Percentiles rank a stretch among this genome's conserved stretches.
Evolutionary conservation across 1,140 invertebrate genomes (phyloP).

Genomic region (Halesus radiatus): DNA sequence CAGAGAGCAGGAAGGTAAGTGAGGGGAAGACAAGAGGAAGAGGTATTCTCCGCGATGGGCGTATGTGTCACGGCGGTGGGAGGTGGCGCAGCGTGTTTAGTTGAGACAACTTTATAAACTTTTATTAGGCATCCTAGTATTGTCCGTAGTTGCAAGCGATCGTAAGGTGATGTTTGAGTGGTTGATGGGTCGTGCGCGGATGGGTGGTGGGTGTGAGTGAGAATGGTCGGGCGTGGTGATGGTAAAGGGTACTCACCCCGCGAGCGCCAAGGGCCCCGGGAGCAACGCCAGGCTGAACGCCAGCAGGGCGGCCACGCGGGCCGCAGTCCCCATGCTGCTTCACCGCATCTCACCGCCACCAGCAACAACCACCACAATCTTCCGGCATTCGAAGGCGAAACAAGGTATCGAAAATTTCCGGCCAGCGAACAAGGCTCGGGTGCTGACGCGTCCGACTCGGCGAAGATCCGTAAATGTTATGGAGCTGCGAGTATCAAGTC

Average conservation of each 20-base stretch:
- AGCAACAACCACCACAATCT: conserved; percentile 27
- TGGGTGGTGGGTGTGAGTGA: neutral
- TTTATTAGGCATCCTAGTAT: too few relatives aligned
- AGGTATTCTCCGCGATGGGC: too few relatives aligned
- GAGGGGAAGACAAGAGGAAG: too few relatives aligned
- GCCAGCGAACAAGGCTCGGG: conserved; percentile 15
- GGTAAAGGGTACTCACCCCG: conserved; percentile 64
- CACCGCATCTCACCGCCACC: conserved; percentile 52
- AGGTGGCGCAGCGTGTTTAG: too few relatives aligned
- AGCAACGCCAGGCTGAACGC: conserved; percentile 67
- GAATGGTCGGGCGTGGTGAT: conserved; percentile 9
- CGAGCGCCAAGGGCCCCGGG: conserved; percentile 68
- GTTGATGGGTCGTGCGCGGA: neutral
- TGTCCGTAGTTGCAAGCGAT: too few relatives aligned
- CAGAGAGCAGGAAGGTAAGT: too few relatives aligned
- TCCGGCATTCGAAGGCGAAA: conserved; percentile 2
- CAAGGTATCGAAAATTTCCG: conserved; percentile 14
- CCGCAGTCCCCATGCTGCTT: conserved; percentile 55
- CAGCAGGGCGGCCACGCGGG: conserved; percentile 68
- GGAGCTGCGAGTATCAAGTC: neutral
- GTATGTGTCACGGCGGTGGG: too few relatives aligned
- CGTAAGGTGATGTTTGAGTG: too few relatives aligned
- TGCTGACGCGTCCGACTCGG: conserved; percentile 38
- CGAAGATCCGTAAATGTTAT: conserved; percentile 42
- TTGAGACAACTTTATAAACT: too few relatives aligned